Evolutionary conservation across 1,140 invertebrate species (phyloP).

Genomic region (Ylistrum balloti): DNA sequence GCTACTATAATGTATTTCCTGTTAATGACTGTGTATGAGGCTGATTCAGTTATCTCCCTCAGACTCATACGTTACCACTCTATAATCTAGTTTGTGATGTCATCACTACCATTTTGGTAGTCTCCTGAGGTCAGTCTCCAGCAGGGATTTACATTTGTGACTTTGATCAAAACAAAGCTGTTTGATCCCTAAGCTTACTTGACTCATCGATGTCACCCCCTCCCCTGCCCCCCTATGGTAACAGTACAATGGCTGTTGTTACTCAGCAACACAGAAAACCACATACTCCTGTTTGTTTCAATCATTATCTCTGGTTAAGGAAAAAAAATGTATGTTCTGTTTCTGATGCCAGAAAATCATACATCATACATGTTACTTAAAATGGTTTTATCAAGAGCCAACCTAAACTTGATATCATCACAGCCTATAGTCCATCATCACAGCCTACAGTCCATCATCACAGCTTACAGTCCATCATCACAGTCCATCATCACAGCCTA

Average conservation of each 20-base stretch:
- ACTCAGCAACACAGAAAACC: background rate
- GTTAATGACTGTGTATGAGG: conserved; percentile 13
- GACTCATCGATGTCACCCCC: background rate
- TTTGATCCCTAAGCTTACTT: background rate
- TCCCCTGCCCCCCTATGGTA: too few relatives aligned
- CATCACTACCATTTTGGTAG: conserved; percentile 30
- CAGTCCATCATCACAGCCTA: too few relatives aligned
- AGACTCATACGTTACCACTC: background rate
- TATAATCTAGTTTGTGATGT: conserved; percentile 22
- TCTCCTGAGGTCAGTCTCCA: background rate
- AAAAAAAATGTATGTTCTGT: background rate
- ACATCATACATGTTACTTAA: too few relatives aligned
- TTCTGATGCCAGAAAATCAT: too few relatives aligned
- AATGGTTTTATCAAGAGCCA: too few relatives aligned
- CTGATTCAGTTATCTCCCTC: background rate
- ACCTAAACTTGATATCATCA: too few relatives aligned
- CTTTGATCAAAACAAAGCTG: background rate
- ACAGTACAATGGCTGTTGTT: background rate
- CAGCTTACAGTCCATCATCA: too few relatives aligned
- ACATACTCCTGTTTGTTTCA: background rate
- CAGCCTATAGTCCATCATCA: too few relatives aligned
- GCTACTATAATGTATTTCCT: too few relatives aligned
- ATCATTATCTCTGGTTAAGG: background rate
- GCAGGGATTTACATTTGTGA: conserved; percentile 14
- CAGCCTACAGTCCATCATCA: too few relatives aligned